phyloP scores from a whole-genome alignment of 2,113 vertebrate species.

The Microtus montanus region DNA sequence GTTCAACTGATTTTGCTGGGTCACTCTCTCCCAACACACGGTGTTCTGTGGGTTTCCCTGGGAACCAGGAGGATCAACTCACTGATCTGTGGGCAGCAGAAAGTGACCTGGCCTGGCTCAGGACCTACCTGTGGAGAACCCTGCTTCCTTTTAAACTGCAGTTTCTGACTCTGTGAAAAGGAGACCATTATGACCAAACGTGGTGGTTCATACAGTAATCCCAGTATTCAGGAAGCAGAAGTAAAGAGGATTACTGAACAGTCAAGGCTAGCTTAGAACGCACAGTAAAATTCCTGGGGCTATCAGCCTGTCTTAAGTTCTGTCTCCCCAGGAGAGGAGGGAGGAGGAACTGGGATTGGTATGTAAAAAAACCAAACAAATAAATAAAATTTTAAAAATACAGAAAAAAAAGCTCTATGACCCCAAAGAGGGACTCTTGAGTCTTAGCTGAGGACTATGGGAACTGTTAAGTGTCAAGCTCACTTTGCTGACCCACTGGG shows the following conservation, averaged over 20 bases:
- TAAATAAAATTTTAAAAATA: too few species aligned
- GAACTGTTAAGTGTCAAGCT: not conserved
- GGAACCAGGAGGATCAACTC: not conserved
- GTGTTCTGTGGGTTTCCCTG: not conserved
- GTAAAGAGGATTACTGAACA: not conserved
- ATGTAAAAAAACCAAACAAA: too few species aligned
- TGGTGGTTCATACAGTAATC: not conserved
- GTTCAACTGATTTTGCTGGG: not conserved
- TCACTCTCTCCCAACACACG: not conserved
- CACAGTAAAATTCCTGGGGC: not conserved
- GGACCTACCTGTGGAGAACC: not conserved
- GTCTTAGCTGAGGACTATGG: not conserved
- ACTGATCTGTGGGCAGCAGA: not conserved
- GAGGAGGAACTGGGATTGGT: too few species aligned
- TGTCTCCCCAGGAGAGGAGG: not conserved
- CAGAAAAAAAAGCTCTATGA: too few species aligned
- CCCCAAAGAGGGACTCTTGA: not conserved
- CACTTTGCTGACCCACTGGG: not conserved
- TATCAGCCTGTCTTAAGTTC: not conserved
- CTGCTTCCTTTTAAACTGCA: not conserved
- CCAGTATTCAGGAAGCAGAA: not conserved
- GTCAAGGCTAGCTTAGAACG: not conserved
- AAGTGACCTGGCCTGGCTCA: not conserved
- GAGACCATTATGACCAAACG: not conserved
- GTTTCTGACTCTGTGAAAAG: constrained; percentile 30